A percentile compares a stretch with the other conserved stretches of the same genome.
Conservation (phyloP, 1,140 invertebrate genomes). For the Dufourea novaeangliae region DNA sequence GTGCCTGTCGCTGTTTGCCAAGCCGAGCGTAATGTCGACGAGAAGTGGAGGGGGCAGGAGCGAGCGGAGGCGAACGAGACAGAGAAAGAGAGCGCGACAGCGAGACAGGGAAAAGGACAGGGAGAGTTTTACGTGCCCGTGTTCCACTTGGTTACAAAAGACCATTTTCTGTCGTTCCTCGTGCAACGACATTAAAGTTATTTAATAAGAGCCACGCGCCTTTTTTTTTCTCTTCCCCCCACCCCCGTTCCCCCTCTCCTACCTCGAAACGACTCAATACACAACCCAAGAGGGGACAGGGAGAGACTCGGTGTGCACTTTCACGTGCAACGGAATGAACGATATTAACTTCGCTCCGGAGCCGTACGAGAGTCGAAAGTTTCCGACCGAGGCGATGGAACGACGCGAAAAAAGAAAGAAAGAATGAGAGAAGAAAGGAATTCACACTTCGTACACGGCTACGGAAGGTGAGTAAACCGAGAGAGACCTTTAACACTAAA, state of each 20-base stretch:
- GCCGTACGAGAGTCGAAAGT: neutral
- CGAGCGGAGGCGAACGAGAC: neutral
- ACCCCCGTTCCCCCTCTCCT: neutral
- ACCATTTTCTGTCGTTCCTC: slow-evolving; percentile 41
- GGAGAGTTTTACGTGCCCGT: slow-evolving; percentile 35
- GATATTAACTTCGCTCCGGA: slow-evolving; percentile 13
- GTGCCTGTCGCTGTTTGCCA: slow-evolving; percentile 69
- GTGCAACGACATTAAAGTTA: slow-evolving; percentile 12
- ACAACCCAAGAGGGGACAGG: neutral
- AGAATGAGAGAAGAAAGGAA: neutral
- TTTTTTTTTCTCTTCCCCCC: neutral
- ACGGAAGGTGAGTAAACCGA: too few relatives aligned
- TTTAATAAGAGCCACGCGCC: slow-evolving; percentile 14
- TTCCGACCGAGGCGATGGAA: neutral
- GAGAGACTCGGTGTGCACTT: neutral
- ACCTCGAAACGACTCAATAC: neutral
- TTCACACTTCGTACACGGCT: too few relatives aligned
- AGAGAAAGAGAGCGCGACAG: slow-evolving; percentile 4
- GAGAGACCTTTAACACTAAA: too few relatives aligned
- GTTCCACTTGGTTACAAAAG: slow-evolving; percentile 49
- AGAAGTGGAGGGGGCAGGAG: slow-evolving; percentile 17
- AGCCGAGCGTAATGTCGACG: slow-evolving; percentile 62
- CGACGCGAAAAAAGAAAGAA: neutral
- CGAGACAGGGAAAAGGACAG: slow-evolving; percentile 30
- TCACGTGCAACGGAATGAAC: neutral